Percentiles rank a stretch among this genome's conserved stretches.
These are phyloP conservation scores for Willowsia nigromaculata DNA, from an alignment of 2,888 invertebrate genomes.

Conservation along the genomic window DNA sequence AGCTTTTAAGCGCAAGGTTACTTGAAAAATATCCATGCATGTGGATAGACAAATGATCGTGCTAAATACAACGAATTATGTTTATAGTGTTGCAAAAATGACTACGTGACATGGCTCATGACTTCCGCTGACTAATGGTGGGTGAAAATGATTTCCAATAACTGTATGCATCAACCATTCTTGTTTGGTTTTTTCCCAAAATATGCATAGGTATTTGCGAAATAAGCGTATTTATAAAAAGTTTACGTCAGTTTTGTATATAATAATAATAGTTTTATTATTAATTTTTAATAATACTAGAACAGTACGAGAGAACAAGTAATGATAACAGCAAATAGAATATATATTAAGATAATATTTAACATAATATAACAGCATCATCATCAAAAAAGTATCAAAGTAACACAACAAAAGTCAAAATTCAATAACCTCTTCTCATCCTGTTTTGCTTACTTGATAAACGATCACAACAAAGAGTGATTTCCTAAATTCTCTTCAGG, in stretches of 20 bases:
- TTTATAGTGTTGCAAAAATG: background rate
- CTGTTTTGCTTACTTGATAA: background rate
- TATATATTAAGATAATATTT: background rate
- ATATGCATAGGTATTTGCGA: background rate
- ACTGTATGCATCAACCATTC: no score
- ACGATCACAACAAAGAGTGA: background rate
- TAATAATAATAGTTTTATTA: background rate
- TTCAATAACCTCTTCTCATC: slow-evolving; percentile 24
- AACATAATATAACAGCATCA: background rate
- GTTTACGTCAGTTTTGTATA: background rate
- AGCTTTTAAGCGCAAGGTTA: no score
- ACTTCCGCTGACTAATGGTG: no score
- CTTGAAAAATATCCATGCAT: no score
- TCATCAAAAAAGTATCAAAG: background rate
- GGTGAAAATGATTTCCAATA: no score
- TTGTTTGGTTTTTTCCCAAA: no score
- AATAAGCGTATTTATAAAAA: background rate
- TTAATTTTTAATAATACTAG: slow-evolving; percentile 48
- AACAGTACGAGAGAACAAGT: background rate
- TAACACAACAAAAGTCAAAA: slow-evolving; percentile 50
- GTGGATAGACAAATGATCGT: no score
- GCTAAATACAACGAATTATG: background rate
- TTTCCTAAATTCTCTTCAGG: slow-evolving; percentile 1
- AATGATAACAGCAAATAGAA: slow-evolving; percentile 1
- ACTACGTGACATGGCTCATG: background rate